phyloP scores from a whole-genome alignment of 2,888 invertebrate species.

The Unio pictorum region DNA sequence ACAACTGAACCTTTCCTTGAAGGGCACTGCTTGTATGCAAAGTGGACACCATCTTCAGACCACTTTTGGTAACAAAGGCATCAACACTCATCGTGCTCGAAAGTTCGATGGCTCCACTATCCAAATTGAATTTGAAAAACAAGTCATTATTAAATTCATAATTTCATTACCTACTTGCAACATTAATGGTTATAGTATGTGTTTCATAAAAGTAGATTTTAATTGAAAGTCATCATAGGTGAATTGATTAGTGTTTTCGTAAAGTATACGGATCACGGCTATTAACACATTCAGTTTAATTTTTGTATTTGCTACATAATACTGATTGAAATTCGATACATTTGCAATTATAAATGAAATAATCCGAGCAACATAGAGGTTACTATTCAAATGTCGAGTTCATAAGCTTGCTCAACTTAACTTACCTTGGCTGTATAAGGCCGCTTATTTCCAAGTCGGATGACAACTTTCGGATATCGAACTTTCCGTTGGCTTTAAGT shows the following conservation, averaged over 20 bases:
- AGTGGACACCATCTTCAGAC: conserved; percentile 86
- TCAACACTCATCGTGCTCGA: conserved; percentile 89
- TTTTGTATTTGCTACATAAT: too few species aligned
- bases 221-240: too few species aligned
- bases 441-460: conserved; percentile 81
- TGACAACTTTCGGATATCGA: conserved; percentile 77
- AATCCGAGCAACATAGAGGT: background rate
- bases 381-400: background rate
- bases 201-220: too few species aligned
- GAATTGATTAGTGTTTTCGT: too few species aligned
- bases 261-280: too few species aligned
- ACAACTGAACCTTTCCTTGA: conserved; percentile 81
- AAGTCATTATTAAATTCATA: too few species aligned
- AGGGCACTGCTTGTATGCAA: conserved; percentile 89
- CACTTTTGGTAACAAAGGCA: conserved; percentile 84
- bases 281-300: too few species aligned
- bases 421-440: conserved; percentile 84
- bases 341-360: background rate
- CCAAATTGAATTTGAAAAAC: conserved; percentile 2
- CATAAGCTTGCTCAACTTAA: background rate
- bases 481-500: conserved; percentile 85
- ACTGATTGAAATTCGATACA: too few species aligned
- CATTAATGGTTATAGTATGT: too few species aligned
- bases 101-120: conserved; percentile 86
- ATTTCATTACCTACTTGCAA: too few species aligned